Evolutionary conservation across 2,797 vertebrate species (phyloP).

Genomic region (Helarctos malayanus): DNA sequence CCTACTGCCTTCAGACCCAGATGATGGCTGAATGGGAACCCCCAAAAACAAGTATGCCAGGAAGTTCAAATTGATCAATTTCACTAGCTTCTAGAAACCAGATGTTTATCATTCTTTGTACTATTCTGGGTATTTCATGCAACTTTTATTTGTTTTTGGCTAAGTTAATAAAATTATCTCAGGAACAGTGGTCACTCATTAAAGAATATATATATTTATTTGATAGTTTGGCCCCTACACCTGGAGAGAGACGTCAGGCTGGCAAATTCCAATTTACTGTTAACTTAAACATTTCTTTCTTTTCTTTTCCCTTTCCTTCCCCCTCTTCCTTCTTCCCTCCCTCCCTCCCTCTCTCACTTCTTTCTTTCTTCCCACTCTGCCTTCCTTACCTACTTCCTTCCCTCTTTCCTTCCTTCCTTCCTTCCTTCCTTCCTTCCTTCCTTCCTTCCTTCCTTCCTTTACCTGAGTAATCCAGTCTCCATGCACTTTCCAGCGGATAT

Average conservation of each 20-base stretch:
- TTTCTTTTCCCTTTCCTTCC: too few species aligned
- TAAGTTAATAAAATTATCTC: neutral
- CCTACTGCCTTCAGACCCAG: neutral
- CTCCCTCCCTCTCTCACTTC: neutral
- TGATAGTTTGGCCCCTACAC: neutral
- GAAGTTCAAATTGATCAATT: neutral
- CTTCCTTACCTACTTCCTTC: neutral
- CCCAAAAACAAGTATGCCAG: neutral
- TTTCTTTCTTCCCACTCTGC: neutral
- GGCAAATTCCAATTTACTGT: neutral
- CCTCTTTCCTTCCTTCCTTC: neutral
- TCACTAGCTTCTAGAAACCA: slow-evolving; percentile 7
- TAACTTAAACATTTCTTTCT: neutral
- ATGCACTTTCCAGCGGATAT: slow-evolving; percentile 90
- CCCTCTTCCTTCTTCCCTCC: too few species aligned
- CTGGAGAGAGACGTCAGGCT: neutral
- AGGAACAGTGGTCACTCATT: neutral
- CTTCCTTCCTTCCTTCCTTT: neutral
- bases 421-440: too few species aligned
- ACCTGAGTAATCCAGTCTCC: slow-evolving; percentile 91
- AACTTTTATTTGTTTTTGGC: neutral
- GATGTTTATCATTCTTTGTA: neutral
- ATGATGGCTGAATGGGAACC: neutral
- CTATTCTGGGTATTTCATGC: neutral
- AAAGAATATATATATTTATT: neutral